phyloP scores from a whole-genome alignment of 2,797 vertebrate species.

The Xenentodon cancila region DNA sequence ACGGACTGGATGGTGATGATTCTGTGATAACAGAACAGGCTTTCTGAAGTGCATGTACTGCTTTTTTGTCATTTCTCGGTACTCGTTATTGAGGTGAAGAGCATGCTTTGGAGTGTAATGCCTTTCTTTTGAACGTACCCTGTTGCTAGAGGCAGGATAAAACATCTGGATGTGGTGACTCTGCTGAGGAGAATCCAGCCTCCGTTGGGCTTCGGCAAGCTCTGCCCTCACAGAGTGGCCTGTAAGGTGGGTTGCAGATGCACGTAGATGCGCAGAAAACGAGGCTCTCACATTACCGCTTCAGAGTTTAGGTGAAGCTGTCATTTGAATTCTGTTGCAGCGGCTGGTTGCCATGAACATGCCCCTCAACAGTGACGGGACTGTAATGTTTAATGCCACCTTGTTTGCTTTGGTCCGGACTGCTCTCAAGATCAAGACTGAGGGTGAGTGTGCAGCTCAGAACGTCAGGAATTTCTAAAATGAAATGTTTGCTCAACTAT shows the following conservation, averaged over 20 bases:
- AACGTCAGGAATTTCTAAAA: not conserved
- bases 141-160: slow-evolving; percentile 91
- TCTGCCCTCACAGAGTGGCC: slow-evolving; percentile 96
- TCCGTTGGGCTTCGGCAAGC: slow-evolving; percentile 95
- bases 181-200: slow-evolving; percentile 96
- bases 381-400: slow-evolving; percentile 98
- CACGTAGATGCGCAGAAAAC: not conserved
- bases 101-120: not conserved
- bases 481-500: not conserved
- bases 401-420: slow-evolving; percentile 97
- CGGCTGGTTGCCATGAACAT: slow-evolving; percentile 98
- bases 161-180: slow-evolving; percentile 96
- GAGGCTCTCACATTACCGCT: not conserved
- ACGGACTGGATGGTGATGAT: too few species aligned
- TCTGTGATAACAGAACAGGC: too few species aligned
- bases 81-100: not conserved
- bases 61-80: not conserved
- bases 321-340: slow-evolving; percentile 48
- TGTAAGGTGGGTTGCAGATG: slow-evolving; percentile 87
- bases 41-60: not conserved
- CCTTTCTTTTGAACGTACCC: slow-evolving; percentile 14
- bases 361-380: slow-evolving; percentile 96
- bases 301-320: slow-evolving; percentile 1
- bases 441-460: slow-evolving; percentile 81
- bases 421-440: slow-evolving; percentile 98